Base-by-base conservation (phyloP, 23 tunicate species). In the Trididemnum nubilum region DNA sequence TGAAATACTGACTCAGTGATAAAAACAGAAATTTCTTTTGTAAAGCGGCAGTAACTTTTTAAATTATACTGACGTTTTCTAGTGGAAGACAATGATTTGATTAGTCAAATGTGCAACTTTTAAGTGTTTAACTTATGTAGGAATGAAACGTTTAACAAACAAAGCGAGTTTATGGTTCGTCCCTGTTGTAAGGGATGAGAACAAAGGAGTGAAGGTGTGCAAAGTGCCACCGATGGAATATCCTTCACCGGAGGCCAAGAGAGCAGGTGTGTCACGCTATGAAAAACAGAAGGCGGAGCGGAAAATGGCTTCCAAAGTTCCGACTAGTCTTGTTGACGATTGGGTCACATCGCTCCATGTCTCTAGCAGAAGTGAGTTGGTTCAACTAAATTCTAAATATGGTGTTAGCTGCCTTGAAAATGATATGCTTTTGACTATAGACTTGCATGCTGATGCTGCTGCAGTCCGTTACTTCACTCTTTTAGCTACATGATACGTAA, bases 111-210 rank as follows among this genome's bases (percentile, higher is more conserved):
- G n/a, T n/a, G n/a, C n/a, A n/a, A n/a, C n/a, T n/a, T n/a, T n/a
- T n/a, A n/a, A n/a, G n/a, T n/a, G n/a, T n/a, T n/a, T n/a, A n/a
- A n/a, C n/a, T 44, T 44, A 15, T 15, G 12, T 25, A 82, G 86
- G 86, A 2, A 50, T 37, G 1, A 88, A 88, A 49, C 76, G 93
- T 19, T 37, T 88, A 15, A 88, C 93, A 64, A 88, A 88, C 40
- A 65, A 83, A 52, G 87, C 93, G 0, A 88, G 87, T 3, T 32
- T 88, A 21, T 88, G 93, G 93, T 88, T 82, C 39, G 93, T 88
- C 0, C 83, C 87, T 72, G 67, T 77, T 7, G 12, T 5, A 77
- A 27, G 31, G 25, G 39, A n/a, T 9, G 33, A 35, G n/a, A 67
- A 37, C 23, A 25, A 23, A 0, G 37, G 58, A 9, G 33, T 23